phyloP scores from a whole-genome alignment of 2,888 invertebrate species.

The Osmoderma eremita region DNA sequence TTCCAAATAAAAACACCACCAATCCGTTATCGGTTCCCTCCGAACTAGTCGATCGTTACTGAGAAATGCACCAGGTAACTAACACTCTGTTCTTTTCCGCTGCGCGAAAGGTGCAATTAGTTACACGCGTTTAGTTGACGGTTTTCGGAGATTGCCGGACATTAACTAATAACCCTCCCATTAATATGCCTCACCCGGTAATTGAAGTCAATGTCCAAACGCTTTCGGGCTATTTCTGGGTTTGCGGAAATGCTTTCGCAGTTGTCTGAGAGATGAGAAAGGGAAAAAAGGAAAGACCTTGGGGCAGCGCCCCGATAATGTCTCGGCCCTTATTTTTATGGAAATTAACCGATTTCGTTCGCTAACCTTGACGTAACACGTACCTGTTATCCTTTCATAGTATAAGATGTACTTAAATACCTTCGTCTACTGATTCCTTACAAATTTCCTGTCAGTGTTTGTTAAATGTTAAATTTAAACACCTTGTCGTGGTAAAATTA shows the following conservation, averaged over 20 bases:
- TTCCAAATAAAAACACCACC: too few species aligned
- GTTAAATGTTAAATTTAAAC: too few species aligned
- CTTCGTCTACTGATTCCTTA: constrained; percentile 37
- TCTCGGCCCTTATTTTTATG: constrained; percentile 22
- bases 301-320: background rate
- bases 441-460: too few species aligned
- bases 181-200: constrained; percentile 61
- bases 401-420: background rate
- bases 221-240: constrained; percentile 23
- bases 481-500: too few species aligned
- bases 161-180: constrained; percentile 61
- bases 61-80: too few species aligned
- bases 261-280: constrained; percentile 16
- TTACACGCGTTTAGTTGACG: constrained; percentile 57
- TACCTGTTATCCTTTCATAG: constrained; percentile 37
- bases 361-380: constrained; percentile 23
- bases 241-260: constrained; percentile 36
- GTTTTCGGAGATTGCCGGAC: constrained; percentile 60
- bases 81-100: too few species aligned
- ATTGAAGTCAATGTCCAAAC: constrained; percentile 52
- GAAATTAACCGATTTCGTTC: constrained; percentile 33
- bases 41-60: too few species aligned
- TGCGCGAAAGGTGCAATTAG: too few species aligned
- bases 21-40: too few species aligned
- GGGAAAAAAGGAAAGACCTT: constrained; percentile 22